A percentile compares a stretch with the other conserved stretches of the same genome.
These are phyloP conservation scores for Proisotoma minuta DNA, from an alignment of 2,888 invertebrate species.

Conservation along the genomic window DNA sequence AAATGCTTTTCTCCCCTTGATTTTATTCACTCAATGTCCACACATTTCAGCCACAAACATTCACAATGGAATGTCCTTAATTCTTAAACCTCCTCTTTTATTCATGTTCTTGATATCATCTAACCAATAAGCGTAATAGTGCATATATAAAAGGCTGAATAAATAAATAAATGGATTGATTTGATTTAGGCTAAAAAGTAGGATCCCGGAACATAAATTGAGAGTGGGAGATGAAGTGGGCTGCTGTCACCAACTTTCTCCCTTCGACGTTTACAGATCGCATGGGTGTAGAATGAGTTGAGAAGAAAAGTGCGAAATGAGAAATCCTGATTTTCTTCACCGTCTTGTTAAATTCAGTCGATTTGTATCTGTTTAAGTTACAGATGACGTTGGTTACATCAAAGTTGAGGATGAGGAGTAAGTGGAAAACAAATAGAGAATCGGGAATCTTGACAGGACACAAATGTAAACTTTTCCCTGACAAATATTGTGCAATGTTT, in stretches of 20 bases:
- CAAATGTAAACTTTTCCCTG: constrained; percentile 14
- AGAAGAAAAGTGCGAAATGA: not conserved
- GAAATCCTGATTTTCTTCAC: not conserved
- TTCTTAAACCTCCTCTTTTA: too few relatives aligned
- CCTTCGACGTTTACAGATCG: not conserved
- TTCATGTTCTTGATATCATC: too few relatives aligned
- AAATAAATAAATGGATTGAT: too few relatives aligned
- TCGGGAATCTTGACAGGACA: constrained; percentile 12
- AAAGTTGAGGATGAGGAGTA: constrained; percentile 2
- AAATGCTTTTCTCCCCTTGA: not conserved
- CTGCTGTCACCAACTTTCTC: not conserved
- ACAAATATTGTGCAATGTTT: constrained; percentile 14
- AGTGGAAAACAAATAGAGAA: constrained; percentile 15
- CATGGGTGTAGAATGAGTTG: too few relatives aligned
- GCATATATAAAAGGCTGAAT: too few relatives aligned
- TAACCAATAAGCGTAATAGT: too few relatives aligned
- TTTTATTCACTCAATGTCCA: too few relatives aligned
- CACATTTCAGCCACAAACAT: too few relatives aligned
- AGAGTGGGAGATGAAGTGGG: too few relatives aligned
- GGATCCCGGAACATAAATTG: too few relatives aligned
- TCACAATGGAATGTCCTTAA: too few relatives aligned
- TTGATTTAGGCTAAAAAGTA: too few relatives aligned
- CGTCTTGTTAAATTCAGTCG: not conserved
- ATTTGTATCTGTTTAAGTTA: constrained; percentile 3
- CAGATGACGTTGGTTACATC: not conserved